These are phyloP conservation scores for Tricholaema leucomelas DNA, from an alignment of 2,113 vertebrate species.

Conservation along the genomic window DNA sequence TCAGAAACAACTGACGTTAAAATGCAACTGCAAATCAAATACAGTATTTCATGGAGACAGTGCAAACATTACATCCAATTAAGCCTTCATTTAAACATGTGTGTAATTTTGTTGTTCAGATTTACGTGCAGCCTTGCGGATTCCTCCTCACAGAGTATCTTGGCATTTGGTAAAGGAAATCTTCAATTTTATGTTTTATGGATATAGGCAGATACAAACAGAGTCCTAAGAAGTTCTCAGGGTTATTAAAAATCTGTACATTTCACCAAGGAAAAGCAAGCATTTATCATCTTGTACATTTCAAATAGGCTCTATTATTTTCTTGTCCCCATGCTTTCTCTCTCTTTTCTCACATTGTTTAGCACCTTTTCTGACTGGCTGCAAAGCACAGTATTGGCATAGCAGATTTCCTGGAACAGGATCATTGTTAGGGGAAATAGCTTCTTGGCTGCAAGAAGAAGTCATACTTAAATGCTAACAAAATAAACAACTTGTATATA, in stretches of 20 bases:
- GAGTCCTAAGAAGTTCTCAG: not conserved
- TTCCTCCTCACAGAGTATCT: not conserved
- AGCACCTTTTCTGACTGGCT: not conserved
- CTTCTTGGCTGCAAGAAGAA: not conserved
- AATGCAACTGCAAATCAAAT: slow-evolving; percentile 43
- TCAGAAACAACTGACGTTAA: slow-evolving; percentile 61
- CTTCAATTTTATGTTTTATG: not conserved
- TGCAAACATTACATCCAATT: slow-evolving; percentile 67
- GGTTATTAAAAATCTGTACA: not conserved
- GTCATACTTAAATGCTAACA: not conserved
- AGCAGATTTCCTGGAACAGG: not conserved
- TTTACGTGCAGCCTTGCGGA: not conserved
- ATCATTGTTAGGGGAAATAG: not conserved
- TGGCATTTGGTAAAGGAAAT: slow-evolving; percentile 5
- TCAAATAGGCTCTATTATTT: not conserved
- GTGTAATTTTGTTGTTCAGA: slow-evolving; percentile 56
- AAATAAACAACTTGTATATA: fast-evolving
- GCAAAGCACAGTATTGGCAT: not conserved
- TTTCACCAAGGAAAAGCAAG: not conserved
- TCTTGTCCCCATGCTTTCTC: not conserved
- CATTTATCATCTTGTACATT: not conserved
- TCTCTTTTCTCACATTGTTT: not conserved
- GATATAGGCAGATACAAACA: not conserved
- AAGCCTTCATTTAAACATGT: slow-evolving; percentile 58
- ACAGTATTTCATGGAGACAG: slow-evolving; percentile 49